Evolutionary conservation across 2,113 vertebrate genomes (phyloP).

Genomic region (Motacilla tschutschensis): DNA sequence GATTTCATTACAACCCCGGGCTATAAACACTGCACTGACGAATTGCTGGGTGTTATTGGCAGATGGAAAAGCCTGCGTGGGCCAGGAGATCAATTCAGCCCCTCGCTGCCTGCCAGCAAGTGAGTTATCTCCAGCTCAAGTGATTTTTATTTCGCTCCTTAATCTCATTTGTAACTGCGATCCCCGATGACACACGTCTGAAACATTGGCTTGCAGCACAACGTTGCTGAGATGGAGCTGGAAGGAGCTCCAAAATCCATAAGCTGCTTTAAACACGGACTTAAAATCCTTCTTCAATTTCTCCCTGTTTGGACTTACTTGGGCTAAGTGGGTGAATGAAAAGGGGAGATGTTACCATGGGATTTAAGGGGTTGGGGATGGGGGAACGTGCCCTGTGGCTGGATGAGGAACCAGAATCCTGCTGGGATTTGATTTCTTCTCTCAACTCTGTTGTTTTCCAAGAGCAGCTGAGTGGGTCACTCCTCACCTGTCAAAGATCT

Average conservation of each 20-base stretch:
- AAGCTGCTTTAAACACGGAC: slow-evolving; percentile 2
- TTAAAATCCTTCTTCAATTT: neutral
- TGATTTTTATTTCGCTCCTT: slow-evolving; percentile 65
- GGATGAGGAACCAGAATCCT: neutral
- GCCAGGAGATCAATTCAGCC: slow-evolving; percentile 66
- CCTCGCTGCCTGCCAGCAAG: slow-evolving; percentile 44
- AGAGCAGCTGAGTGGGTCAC: neutral
- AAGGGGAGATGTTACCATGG: neutral
- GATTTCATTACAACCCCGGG: slow-evolving; percentile 45
- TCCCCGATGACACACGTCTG: slow-evolving; percentile 39
- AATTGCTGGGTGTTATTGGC: slow-evolving; percentile 63
- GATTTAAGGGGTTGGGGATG: neutral
- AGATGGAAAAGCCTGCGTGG: neutral
- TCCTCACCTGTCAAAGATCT: neutral
- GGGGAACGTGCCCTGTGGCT: neutral
- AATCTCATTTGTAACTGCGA: slow-evolving; percentile 60
- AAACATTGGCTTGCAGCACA: slow-evolving; percentile 43
- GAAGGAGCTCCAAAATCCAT: slow-evolving; percentile 1
- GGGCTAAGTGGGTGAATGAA: neutral
- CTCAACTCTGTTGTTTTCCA: neutral
- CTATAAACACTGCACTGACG: slow-evolving; percentile 55
- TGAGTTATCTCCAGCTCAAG: slow-evolving; percentile 64
- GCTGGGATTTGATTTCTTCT: neutral
- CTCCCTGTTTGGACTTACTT: neutral
- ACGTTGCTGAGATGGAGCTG: slow-evolving; percentile 12